Conservation (phyloP, 2,797 vertebrate species). For the Glyptemys insculpta region DNA sequence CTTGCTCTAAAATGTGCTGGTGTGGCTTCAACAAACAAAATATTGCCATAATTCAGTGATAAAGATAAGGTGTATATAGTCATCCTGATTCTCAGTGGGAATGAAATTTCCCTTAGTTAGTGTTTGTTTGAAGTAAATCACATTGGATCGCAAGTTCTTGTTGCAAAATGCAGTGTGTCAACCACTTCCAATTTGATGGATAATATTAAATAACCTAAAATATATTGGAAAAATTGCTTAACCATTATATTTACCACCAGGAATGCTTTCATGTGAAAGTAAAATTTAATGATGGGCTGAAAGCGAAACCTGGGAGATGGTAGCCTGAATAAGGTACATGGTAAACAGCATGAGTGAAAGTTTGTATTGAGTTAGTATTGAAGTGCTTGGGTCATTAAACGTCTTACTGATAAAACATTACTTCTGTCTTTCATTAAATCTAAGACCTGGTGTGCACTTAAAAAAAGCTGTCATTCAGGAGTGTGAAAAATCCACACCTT, state of each 20-base stretch:
- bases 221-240: neutral
- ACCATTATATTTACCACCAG: neutral
- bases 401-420: neutral
- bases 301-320: neutral
- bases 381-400: neutral
- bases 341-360: neutral
- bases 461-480: too few relatives aligned
- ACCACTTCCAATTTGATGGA: neutral
- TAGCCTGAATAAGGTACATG: neutral
- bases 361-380: neutral
- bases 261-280: neutral
- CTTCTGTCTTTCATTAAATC: neutral
- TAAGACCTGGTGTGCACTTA: too few relatives aligned
- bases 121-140: neutral
- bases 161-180: neutral
- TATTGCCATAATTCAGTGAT: fast-evolving
- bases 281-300: neutral
- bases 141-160: neutral
- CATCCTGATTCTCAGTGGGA: neutral
- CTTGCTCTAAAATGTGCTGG: neutral
- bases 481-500: too few relatives aligned
- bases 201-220: neutral
- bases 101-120: neutral
- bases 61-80: fast-evolving
- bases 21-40: neutral